Percentiles rank a stretch among this genome's conserved stretches.
phyloP scores from a whole-genome alignment of 1,140 invertebrate species.

The Cydia splendana region DNA sequence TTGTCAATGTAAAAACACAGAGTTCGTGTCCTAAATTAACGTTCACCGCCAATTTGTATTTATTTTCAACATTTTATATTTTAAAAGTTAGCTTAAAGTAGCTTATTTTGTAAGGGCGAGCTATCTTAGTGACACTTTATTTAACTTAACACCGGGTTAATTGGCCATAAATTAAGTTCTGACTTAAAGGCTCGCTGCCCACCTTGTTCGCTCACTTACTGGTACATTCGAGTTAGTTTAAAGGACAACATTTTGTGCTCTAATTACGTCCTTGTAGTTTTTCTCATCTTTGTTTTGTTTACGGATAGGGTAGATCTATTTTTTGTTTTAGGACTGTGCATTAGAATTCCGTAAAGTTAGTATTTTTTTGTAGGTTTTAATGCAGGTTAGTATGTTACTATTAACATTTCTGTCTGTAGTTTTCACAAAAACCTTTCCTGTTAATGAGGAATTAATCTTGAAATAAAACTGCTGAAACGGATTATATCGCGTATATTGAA shows the following conservation, averaged over 20 bases:
- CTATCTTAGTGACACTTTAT: slow-evolving; percentile 66
- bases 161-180: slow-evolving; percentile 73
- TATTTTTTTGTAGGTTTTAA: background rate
- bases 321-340: slow-evolving; percentile 27
- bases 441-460: too few relatives aligned
- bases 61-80: slow-evolving; percentile 10
- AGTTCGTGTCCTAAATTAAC: background rate
- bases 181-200: slow-evolving; percentile 63
- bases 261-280: slow-evolving; percentile 58
- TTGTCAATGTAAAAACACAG: background rate
- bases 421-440: too few relatives aligned
- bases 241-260: slow-evolving; percentile 64
- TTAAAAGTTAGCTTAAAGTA: slow-evolving; percentile 21
- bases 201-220: slow-evolving; percentile 56
- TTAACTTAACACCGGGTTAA: slow-evolving; percentile 73
- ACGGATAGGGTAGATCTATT: slow-evolving; percentile 31
- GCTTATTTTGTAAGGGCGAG: slow-evolving; percentile 45
- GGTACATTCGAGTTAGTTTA: slow-evolving; percentile 64
- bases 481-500: too few relatives aligned
- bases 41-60: background rate
- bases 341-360: background rate
- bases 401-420: too few relatives aligned
- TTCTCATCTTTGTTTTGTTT: slow-evolving; percentile 43
- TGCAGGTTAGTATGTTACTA: too few relatives aligned
- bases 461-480: too few relatives aligned